A percentile compares a stretch with the other conserved stretches of the same genome.
These are phyloP conservation scores for Echinops telfairi DNA, from an alignment of 2,113 vertebrate genomes.

Conservation along the genomic window DNA sequence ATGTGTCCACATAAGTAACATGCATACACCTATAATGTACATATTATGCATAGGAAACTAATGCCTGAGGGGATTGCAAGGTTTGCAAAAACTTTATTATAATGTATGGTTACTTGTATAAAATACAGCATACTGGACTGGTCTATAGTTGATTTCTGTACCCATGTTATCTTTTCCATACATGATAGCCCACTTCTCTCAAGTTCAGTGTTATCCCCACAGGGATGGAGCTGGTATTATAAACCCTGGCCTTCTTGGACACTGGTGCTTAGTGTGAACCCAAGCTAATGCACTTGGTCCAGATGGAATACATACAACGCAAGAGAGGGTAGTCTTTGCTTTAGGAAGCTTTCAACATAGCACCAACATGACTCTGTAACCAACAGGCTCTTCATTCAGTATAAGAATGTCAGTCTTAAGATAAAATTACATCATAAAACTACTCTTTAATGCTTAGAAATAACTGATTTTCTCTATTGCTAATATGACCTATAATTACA, in stretches of 20 bases:
- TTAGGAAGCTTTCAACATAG: not conserved
- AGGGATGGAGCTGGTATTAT: not conserved
- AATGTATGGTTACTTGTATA: no score
- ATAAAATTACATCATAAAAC: not conserved
- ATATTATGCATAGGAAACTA: no score
- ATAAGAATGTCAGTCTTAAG: not conserved
- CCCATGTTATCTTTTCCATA: not conserved
- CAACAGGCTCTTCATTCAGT: not conserved
- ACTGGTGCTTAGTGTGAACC: not conserved
- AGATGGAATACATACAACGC: not conserved
- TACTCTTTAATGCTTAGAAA: conserved; percentile 6
- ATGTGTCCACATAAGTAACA: no score
- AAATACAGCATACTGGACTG: no score
- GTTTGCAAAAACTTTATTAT: no score
- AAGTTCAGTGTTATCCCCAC: not conserved
- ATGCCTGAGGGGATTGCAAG: no score
- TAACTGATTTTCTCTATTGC: not conserved
- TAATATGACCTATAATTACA: not conserved
- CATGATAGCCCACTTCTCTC: not conserved
- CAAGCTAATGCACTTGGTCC: not conserved
- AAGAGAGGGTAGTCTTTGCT: not conserved
- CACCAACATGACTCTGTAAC: not conserved
- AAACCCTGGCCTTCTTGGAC: not conserved
- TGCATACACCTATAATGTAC: no score
- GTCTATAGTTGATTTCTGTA: not conserved